Percentiles rank a stretch among this genome's conserved stretches.
phyloP scores from a whole-genome alignment of 2,797 vertebrate genomes.

The Geotrypetes seraphini region DNA sequence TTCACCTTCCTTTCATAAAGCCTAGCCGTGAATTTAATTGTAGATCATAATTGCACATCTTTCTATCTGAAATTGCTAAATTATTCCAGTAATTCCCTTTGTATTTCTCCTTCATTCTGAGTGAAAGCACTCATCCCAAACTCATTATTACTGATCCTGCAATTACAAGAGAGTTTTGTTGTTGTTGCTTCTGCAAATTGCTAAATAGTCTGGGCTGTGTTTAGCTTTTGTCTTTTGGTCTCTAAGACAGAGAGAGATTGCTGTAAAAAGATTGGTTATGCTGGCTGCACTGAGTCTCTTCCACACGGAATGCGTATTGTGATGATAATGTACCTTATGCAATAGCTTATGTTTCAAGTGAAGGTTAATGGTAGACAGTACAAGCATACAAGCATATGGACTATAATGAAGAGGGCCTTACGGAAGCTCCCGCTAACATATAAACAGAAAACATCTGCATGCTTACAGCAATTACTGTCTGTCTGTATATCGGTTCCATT shows the following conservation, averaged over 20 bases:
- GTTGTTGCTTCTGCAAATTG: constrained; percentile 5
- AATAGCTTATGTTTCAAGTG: constrained; percentile 23
- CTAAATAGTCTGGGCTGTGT: constrained; percentile 5
- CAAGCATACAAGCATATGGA: constrained; percentile 6
- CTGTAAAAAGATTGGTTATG: constrained; percentile 1
- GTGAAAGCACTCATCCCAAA: constrained; percentile 12
- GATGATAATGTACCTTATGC: constrained; percentile 17
- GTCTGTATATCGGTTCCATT: constrained; percentile 1
- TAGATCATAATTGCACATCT: constrained; percentile 11
- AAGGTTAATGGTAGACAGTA: constrained; percentile 35
- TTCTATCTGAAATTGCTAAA: constrained; percentile 23
- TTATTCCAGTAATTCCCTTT: constrained; percentile 20
- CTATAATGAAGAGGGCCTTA: constrained; percentile 26
- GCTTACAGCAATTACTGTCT: constrained; percentile 12
- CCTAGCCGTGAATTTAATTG: constrained; percentile 24
- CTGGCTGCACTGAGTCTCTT: not conserved
- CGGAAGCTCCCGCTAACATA: constrained; percentile 12
- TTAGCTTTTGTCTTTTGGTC: not conserved
- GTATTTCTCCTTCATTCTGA: constrained; percentile 14
- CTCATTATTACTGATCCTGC: constrained; percentile 8
- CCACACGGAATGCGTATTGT: constrained; percentile 1
- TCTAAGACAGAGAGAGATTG: not conserved
- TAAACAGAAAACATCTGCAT: constrained; percentile 34
- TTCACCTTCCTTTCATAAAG: constrained; percentile 19
- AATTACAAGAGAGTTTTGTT: constrained; percentile 14